Base-by-base conservation (phyloP, 2,888 invertebrate genomes). In the Diarsia mendica region DNA sequence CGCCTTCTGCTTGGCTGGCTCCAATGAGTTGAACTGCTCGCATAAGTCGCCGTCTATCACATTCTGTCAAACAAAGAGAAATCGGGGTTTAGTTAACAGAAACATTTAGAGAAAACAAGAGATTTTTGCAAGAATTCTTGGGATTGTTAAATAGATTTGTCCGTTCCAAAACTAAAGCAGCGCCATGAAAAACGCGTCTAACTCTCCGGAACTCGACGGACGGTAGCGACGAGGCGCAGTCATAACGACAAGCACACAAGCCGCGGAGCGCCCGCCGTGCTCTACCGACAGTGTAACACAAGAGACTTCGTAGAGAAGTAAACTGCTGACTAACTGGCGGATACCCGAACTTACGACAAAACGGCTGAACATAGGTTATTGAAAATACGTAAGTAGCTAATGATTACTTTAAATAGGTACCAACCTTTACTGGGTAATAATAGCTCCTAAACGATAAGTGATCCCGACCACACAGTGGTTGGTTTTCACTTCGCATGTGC, bases 31-130 rank as follows among this genome's bases (percentile, higher is more conserved):
- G 96, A 99, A 99, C 96, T 99, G 99, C 94, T 99, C 99, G 94
- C 99, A 99, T 67, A 99, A 97, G 95, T 99, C 99, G 5, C 99
- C 99, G 93, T 99, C 99, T 86, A 99, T 98, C 1, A 99, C 99
- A 96, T 99, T 99, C 98, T 99, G 97, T 13, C 13, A 97, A 97
- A 93, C 83, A 85, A 82, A 53, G 2, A 63, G 1, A 63, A 58
- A 20, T 49, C 1, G 10, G 46, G 11, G 11, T 77, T 58, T 61
- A 68, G 49, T 39, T 15, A 64, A 28, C 10, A 0, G 15, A 55
- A 13, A n/a, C n/a, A n/a, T n/a, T n/a, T n/a, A n/a, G n/a, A n/a
- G n/a, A 15, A 46, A 51, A 60, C 5, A 3, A n/a, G 18, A n/a
- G 8, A 49, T 49, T 3, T 44, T 11, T 3, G 51, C 9, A 44